Conservation (phyloP, 1,140 invertebrate species). For the Alviniconcha marisindica region DNA sequence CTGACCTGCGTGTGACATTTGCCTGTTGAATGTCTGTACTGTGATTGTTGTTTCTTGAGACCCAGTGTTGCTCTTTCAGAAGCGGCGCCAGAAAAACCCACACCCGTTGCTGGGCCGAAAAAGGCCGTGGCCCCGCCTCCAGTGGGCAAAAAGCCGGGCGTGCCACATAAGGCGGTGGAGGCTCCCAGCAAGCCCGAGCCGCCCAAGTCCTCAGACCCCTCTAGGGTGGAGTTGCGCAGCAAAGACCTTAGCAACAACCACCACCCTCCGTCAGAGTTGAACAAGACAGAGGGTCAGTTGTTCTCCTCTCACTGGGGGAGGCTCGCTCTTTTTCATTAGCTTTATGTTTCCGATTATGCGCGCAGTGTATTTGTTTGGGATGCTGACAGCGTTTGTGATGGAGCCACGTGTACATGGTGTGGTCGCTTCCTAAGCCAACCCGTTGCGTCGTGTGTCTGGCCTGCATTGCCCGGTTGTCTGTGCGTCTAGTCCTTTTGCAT, state of each 20-base stretch:
- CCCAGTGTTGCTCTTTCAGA: constrained; percentile 35
- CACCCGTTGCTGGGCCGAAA: constrained; percentile 66
- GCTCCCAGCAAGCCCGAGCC: constrained; percentile 49
- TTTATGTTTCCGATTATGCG: too few relatives aligned
- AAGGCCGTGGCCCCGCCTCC: constrained; percentile 75
- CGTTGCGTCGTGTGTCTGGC: too few relatives aligned
- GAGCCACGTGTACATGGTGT: too few relatives aligned
- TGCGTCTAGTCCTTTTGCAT: too few relatives aligned
- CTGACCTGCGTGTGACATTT: too few relatives aligned
- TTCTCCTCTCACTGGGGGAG: too few relatives aligned
- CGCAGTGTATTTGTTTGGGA: too few relatives aligned
- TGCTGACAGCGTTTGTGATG: too few relatives aligned
- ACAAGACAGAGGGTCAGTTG: constrained; percentile 32
- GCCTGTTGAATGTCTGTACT: too few relatives aligned
- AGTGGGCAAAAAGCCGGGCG: constrained; percentile 68
- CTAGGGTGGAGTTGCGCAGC: constrained; percentile 37
- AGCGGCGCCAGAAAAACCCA: constrained; percentile 52
- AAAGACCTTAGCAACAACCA: constrained; percentile 30
- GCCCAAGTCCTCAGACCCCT: constrained; percentile 48
- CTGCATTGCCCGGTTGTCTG: too few relatives aligned
- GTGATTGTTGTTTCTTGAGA: not conserved
- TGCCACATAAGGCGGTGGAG: not conserved
- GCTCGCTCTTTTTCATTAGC: too few relatives aligned
- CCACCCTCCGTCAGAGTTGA: not conserved
- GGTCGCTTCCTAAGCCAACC: too few relatives aligned